Conservation (phyloP, 2,888 invertebrate genomes). For the Drosophila formosana region DNA sequence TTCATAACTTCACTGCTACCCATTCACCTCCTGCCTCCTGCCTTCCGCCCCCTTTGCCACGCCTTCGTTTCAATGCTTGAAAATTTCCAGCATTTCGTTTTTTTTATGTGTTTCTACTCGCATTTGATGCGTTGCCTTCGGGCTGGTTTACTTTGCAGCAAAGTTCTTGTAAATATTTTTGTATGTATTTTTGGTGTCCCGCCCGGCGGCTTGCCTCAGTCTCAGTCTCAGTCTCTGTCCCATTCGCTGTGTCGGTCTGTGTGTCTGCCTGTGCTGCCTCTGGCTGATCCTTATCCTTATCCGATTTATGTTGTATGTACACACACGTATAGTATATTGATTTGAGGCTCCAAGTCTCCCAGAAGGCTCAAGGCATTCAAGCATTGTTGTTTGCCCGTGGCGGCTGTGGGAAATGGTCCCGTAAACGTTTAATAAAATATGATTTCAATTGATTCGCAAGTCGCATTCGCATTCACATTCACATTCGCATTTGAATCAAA, state of each 20-base stretch:
- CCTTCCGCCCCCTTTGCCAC: neutral
- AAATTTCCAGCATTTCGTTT: slow-evolving; percentile 13
- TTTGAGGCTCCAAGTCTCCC: slow-evolving; percentile 37
- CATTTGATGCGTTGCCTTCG: slow-evolving; percentile 63
- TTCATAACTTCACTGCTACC: slow-evolving; percentile 54
- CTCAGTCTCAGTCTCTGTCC: neutral
- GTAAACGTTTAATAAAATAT: slow-evolving; percentile 79
- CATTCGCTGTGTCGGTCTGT: neutral
- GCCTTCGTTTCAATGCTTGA: slow-evolving; percentile 33
- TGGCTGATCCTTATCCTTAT: slow-evolving; percentile 58
- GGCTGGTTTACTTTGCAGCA: slow-evolving; percentile 60
- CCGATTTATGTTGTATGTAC: slow-evolving; percentile 57
- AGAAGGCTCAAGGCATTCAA: slow-evolving; percentile 25
- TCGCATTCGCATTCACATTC: slow-evolving; percentile 33
- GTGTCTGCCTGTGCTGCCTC: neutral
- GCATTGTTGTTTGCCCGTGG: slow-evolving; percentile 54
- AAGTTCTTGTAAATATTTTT: slow-evolving; percentile 77
- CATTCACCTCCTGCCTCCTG: neutral
- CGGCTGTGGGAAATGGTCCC: slow-evolving; percentile 74
- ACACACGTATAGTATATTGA: slow-evolving; percentile 51
- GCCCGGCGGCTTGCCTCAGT: slow-evolving; percentile 27
- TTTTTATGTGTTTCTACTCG: slow-evolving; percentile 66
- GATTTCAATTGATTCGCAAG: slow-evolving; percentile 76
- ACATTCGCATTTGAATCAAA: slow-evolving; percentile 56
- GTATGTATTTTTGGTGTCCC: slow-evolving; percentile 47